These are phyloP conservation scores for Tenthredo mesomela DNA, from an alignment of 2,888 invertebrate species.

Conservation along the genomic window DNA sequence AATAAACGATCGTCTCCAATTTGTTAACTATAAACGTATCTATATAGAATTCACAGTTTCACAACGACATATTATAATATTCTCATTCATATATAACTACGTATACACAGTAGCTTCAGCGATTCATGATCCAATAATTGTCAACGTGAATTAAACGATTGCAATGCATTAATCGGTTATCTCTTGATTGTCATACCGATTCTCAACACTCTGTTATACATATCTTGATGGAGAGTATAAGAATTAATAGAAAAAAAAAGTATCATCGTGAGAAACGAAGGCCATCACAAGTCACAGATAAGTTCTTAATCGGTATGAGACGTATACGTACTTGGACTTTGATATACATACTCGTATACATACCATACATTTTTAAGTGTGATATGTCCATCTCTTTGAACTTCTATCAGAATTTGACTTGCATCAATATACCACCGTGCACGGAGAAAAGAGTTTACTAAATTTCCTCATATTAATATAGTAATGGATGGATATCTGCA, in stretches of 20 bases:
- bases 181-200: conserved; percentile 5
- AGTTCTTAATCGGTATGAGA: conserved; percentile 12
- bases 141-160: neutral
- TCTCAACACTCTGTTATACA: neutral
- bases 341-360: too few relatives aligned
- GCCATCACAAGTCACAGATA: neutral
- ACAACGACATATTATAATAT: too few relatives aligned
- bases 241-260: conserved; percentile 20
- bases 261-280: conserved; percentile 40
- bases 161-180: neutral
- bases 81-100: too few relatives aligned
- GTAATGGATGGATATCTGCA: too few relatives aligned
- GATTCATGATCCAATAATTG: neutral
- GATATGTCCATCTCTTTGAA: neutral
- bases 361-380: neutral
- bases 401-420: neutral
- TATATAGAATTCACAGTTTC: neutral
- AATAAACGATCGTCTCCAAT: neutral
- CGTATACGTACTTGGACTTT: neutral
- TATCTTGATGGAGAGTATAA: neutral
- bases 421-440: neutral
- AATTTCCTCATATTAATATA: too few relatives aligned
- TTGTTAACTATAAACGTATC: neutral
- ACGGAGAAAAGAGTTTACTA: too few relatives aligned
- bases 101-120: neutral